A percentile compares a stretch with the other conserved stretches of the same genome.
Conservation (phyloP, 2,797 vertebrate genomes). For the Oreochromis mossambicus region DNA sequence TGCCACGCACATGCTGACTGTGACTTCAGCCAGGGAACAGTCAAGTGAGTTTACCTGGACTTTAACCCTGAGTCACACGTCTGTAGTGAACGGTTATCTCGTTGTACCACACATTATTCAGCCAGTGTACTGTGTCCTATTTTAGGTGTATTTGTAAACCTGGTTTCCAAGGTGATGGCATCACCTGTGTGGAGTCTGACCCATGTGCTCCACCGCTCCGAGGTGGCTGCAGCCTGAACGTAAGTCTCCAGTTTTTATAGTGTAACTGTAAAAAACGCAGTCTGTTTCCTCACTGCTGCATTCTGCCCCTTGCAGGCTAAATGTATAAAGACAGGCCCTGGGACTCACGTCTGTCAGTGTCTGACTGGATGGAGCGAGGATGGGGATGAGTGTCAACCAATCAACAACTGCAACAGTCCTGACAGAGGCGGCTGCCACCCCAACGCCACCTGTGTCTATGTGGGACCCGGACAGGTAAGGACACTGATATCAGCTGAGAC, state of each 20-base stretch:
- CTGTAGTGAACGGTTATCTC: not conserved
- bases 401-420: slow-evolving; percentile 83
- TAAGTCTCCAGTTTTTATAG: slow-evolving; percentile 30
- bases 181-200: slow-evolving; percentile 79
- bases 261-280: not conserved
- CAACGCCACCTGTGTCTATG: slow-evolving; percentile 85
- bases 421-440: slow-evolving; percentile 77
- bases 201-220: slow-evolving; percentile 73
- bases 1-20: slow-evolving; percentile 89
- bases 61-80: not conserved
- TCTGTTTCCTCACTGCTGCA: not conserved
- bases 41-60: slow-evolving; percentile 68
- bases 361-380: slow-evolving; percentile 84
- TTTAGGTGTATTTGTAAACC: slow-evolving; percentile 87
- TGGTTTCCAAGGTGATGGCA: slow-evolving; percentile 87
- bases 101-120: not conserved
- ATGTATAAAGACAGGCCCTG: slow-evolving; percentile 76
- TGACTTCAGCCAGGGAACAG: slow-evolving; percentile 63
- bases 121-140: not conserved
- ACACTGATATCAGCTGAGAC: not conserved
- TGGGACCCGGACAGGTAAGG: slow-evolving; percentile 90
- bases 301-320: slow-evolving; percentile 76
- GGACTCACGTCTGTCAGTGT: slow-evolving; percentile 79
- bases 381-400: slow-evolving; percentile 82
- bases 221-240: slow-evolving; percentile 81